These are phyloP conservation scores for Eupithecia subumbrata DNA, from an alignment of 2,888 invertebrate genomes.

Conservation along the genomic window DNA sequence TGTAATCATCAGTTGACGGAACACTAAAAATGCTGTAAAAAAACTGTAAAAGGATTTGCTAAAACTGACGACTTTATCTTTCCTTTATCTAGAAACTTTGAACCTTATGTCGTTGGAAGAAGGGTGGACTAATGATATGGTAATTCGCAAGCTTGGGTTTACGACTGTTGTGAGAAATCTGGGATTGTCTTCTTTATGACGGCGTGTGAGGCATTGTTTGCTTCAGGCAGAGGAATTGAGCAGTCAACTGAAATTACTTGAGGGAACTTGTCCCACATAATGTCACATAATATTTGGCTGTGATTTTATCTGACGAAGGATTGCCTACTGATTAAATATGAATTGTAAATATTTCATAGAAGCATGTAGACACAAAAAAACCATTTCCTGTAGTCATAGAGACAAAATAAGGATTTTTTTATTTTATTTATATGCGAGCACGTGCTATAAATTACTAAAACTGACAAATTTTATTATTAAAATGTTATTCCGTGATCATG, in stretches of 20 bases:
- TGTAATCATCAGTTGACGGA: background rate
- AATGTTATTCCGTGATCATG: too few relatives aligned
- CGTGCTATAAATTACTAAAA: too few relatives aligned
- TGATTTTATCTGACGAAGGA: background rate
- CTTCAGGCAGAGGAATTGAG: background rate
- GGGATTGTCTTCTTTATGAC: constrained; percentile 11
- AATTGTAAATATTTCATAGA: background rate
- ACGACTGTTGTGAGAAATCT: constrained; percentile 10
- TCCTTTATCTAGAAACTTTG: background rate
- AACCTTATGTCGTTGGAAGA: background rate
- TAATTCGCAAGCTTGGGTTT: constrained; percentile 11
- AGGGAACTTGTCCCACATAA: background rate
- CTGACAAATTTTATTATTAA: too few relatives aligned
- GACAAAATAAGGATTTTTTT: too few relatives aligned
- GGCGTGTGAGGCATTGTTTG: background rate
- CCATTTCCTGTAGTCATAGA: too few relatives aligned
- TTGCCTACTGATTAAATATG: background rate
- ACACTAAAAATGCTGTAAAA: background rate
- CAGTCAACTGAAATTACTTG: background rate
- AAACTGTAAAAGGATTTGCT: background rate
- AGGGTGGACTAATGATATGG: constrained; percentile 9
- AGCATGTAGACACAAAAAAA: background rate
- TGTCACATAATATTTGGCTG: background rate
- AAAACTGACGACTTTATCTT: background rate
- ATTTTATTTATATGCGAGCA: too few relatives aligned